Percentiles rank a stretch among this genome's conserved stretches.
Evolutionary conservation across 2,113 vertebrate species (phyloP).

Genomic region (Gymnorhina tibicen): DNA sequence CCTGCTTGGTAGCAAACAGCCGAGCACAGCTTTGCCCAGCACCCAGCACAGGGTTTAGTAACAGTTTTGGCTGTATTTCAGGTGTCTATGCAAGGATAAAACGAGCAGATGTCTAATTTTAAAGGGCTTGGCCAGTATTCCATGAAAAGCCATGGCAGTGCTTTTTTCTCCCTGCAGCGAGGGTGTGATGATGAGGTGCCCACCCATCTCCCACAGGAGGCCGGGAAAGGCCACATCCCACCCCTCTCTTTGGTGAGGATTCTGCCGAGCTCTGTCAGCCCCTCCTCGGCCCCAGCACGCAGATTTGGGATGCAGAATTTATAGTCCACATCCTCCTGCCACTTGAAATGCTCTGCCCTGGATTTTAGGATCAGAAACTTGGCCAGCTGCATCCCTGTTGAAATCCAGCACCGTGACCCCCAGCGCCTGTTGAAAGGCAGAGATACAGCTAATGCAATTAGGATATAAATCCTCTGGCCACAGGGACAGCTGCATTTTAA

Average conservation of each 20-base stretch:
- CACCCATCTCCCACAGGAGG: not conserved
- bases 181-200: not conserved
- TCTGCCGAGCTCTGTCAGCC: not conserved
- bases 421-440: not conserved
- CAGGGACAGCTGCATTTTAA: not conserved
- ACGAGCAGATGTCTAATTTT: slow-evolving; percentile 10
- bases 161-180: not conserved
- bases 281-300: accelerated
- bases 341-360: not conserved
- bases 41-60: not conserved
- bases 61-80: not conserved
- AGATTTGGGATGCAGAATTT: not conserved
- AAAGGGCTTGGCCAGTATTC: not conserved
- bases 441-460: not conserved
- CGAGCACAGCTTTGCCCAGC: not conserved
- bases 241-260: not conserved
- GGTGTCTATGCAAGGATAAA: not conserved
- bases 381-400: not conserved
- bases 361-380: not conserved
- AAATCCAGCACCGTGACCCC: not conserved
- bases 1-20: not conserved
- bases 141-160: not conserved
- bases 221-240: not conserved
- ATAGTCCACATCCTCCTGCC: not conserved
- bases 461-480: not conserved